phyloP scores from a whole-genome alignment of 2,113 vertebrate species.

The Podilymbus podiceps region DNA sequence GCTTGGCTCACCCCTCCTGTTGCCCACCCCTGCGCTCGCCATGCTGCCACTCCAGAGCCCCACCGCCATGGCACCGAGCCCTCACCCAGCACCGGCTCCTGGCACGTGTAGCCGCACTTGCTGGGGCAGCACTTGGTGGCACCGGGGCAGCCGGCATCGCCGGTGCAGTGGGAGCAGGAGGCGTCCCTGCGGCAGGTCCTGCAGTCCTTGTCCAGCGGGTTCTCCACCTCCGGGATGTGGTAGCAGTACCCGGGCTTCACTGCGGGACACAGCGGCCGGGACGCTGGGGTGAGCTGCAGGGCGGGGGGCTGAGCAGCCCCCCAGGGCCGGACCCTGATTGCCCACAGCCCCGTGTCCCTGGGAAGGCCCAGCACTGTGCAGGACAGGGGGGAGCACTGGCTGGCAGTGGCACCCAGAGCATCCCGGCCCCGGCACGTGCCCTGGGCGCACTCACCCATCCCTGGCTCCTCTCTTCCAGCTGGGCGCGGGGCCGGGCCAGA shows the following conservation, averaged over 20 bases:
- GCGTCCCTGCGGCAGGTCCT: neutral
- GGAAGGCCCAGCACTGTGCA: fast-evolving
- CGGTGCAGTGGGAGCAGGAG: neutral
- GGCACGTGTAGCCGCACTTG: conserved; percentile 44
- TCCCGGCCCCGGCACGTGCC: neutral
- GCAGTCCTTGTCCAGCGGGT: neutral
- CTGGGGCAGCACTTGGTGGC: conserved; percentile 57
- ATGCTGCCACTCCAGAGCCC: fast-evolving
- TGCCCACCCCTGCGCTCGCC: neutral
- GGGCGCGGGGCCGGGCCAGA: fast-evolving
- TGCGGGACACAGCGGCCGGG: neutral
- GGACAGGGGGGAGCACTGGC: neutral
- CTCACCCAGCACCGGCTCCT: conserved; percentile 58
- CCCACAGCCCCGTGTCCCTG: fast-evolving
- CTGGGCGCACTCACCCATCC: neutral
- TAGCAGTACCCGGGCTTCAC: conserved; percentile 52
- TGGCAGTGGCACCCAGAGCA: fast-evolving
- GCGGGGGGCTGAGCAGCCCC: neutral
- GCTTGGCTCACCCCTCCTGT: neutral
- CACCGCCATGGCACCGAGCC: fast-evolving
- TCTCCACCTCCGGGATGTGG: neutral
- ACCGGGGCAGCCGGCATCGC: neutral
- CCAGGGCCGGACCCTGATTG: fast-evolving
- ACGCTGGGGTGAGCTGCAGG: fast-evolving
- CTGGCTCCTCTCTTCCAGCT: neutral